Evolutionary conservation across 2,113 vertebrate species (phyloP), one percentile per base, ranked within the genome.

Genomic region (Colinus virginianus): DNA sequence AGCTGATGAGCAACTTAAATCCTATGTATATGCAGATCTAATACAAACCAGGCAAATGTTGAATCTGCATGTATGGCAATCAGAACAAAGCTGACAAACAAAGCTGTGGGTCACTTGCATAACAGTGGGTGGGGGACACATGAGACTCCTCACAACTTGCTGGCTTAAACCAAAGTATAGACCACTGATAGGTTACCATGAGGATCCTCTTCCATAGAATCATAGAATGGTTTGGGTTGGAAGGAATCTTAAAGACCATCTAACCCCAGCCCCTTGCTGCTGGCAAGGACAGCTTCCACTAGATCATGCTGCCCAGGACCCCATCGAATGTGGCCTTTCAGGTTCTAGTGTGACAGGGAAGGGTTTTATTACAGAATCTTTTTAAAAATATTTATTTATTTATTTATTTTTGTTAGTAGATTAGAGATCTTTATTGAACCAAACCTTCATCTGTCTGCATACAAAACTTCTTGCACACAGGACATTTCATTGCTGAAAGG

Each of bases 71-170:
- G 1, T 11, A 49, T 23, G 72, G 80, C 62, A 82, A 58, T 38
- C 0, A 0, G 22, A 32, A 7, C 21, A 36, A 36, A 59, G 21
- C 23, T 28, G 45, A 23, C 7, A 25, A 40, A 1, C 2, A 2
- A 12, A 19, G 13, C n/a, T 36, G 36, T 4, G 14, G 8, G 18
- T 38, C 7, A 69, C 18, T 72, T 42, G 17, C 1, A 5, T 23
- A 32, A 49, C 1, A 0, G 1, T 21, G 55, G 5, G 7, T 25
- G 11, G 5, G 1, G 1, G 20, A 36, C 7, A 2, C 21, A 38
- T 20, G 20, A 4, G 6, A 90, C 30, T 12, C 12, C 11, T 74
- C 38, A 13, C 13, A 62, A 0, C 11, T 8, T 82, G 18, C 23
- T 23, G n/a, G 3, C 28, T 26, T 12, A 40, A 25, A 63, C 38